Percentiles rank a stretch among this genome's conserved stretches.
Conservation (phyloP, 2,113 vertebrate genomes). For the Ifrita kowaldi region DNA sequence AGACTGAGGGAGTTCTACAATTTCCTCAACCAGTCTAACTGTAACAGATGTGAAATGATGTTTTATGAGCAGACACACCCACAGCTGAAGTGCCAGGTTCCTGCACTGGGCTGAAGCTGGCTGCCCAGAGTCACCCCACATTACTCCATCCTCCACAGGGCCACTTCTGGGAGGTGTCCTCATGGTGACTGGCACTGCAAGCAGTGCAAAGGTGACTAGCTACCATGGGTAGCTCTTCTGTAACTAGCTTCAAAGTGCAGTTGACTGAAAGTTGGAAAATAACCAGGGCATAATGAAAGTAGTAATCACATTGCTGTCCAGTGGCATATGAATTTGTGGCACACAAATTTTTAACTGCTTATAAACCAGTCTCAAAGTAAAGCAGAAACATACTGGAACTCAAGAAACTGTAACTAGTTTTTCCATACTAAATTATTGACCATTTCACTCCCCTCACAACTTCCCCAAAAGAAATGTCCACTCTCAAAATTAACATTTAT, state of each 20-base stretch:
- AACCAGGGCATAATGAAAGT: not conserved
- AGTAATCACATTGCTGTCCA: not conserved
- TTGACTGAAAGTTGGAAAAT: not conserved
- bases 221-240: no score
- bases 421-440: not conserved
- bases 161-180: not conserved
- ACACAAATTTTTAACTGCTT: rapidly evolving
- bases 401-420: not conserved
- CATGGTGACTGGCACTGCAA: rapidly evolving
- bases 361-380: not conserved
- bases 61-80: not conserved
- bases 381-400: not conserved
- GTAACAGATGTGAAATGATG: not conserved
- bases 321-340: rapidly evolving
- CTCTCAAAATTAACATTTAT: not conserved
- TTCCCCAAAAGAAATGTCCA: not conserved
- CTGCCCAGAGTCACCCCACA: not conserved
- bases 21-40: not conserved
- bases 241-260: not conserved
- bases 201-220: not conserved
- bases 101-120: not conserved
- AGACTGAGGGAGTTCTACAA: not conserved
- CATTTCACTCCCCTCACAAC: not conserved
- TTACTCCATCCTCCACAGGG: not conserved
- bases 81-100: not conserved